Evolutionary conservation across 2,888 invertebrate genomes (phyloP).

Genomic region (Polia nebulosa): DNA sequence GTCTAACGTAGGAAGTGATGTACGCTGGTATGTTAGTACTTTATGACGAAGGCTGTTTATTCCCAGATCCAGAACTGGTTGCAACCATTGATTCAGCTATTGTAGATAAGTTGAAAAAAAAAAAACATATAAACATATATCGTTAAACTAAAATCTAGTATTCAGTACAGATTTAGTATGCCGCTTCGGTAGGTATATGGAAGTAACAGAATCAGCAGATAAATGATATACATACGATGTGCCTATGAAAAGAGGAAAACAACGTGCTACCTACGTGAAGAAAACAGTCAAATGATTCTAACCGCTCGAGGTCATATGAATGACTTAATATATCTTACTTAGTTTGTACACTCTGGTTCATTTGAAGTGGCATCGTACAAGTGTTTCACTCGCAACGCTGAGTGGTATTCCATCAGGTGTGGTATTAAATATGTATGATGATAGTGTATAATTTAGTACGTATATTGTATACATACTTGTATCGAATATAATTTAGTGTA

Average conservation of each 20-base stretch:
- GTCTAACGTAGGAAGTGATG: not conserved
- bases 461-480: not conserved
- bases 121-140: not conserved
- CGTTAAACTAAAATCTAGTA: not conserved
- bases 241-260: not conserved
- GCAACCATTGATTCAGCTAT: not conserved
- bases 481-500: too few species aligned
- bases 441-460: slow-evolving; percentile 5
- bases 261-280: not conserved
- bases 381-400: slow-evolving; percentile 28
- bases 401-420: slow-evolving; percentile 17
- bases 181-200: not conserved
- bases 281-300: slow-evolving; percentile 1
- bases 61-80: not conserved
- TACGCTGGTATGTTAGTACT: not conserved
- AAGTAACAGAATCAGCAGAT: not conserved
- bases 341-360: slow-evolving; percentile 20
- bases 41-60: not conserved
- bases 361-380: slow-evolving; percentile 41
- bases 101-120: not conserved
- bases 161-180: not conserved
- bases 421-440: slow-evolving; percentile 32
- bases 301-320: not conserved
- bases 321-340: slow-evolving; percentile 2
- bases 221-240: slow-evolving; percentile 1